Base-by-base conservation (phyloP, 2,888 invertebrate genomes). In the Nematopogon swammerdamellus region DNA sequence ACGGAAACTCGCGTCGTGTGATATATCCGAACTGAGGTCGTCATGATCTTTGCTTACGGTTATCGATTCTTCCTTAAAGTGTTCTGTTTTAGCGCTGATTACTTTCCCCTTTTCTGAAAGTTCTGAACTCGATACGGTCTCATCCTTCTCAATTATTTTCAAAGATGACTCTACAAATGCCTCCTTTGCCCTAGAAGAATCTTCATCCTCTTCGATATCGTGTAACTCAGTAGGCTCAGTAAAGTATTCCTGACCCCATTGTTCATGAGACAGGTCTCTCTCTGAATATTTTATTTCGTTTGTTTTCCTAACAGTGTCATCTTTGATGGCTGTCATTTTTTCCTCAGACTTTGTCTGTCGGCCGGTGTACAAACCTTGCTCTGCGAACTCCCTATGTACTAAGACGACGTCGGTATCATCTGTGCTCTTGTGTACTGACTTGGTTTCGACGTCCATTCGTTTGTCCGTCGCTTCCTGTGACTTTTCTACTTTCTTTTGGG, bases 231-330 rank as follows among this genome's bases (percentile, higher is more conserved):
- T 73, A 42, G 76, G 72, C 59, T 80, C 74, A 11, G 76, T 77
- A 52, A 80, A 81, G 60, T 80, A 81, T 64, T 81, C 80, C 58
- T 79, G 80, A 4, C 80, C 80, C 80, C 80, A 81, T 53, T 80
- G 79, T 54, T 81, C 80, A 59, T 80, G 79, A 5, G 71, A 79
- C 53, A 81, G 57, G 57, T 81, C 80, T 57, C 80, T 64, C 63
- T 81, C 80, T 2, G 80, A 80, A 55, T 80, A 80, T 63, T 80
- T 80, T 1, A 81, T 63, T 61, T 81, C 80, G 50, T 79, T 70
- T 55, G 73, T 73, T 56, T 75, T 80, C 54, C 75, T 77, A 1
- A 71, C 59, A 5, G 70, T 75, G 54, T 77, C 81, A 54, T 81
- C 80, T 63, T 72, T 81, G 0, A 80, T 58, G 3, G 80, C 72